Percentiles rank a stretch among this genome's conserved stretches.
phyloP scores from a whole-genome alignment of 2,797 vertebrate genomes.

The Coccyzus lansbergi region DNA sequence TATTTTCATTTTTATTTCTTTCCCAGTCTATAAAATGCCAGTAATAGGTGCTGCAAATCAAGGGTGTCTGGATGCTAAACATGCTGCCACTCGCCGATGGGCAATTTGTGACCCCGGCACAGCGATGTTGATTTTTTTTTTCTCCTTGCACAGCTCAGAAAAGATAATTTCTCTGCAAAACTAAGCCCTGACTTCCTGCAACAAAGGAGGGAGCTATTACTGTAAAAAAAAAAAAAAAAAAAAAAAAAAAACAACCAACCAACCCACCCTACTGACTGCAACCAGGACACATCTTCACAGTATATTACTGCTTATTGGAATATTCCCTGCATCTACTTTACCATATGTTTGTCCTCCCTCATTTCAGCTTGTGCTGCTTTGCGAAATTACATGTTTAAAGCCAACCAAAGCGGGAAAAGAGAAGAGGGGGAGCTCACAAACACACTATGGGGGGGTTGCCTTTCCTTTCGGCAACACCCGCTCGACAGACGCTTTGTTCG shows the following conservation, averaged over 20 bases:
- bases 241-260: background rate
- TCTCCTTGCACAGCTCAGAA: background rate
- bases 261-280: conserved; percentile 10
- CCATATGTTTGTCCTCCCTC: conserved; percentile 43
- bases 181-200: background rate
- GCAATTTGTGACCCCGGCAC: background rate
- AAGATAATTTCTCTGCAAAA: background rate
- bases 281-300: background rate
- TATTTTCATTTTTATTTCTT: background rate
- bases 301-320: conserved; percentile 30
- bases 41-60: conserved; percentile 32
- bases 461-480: background rate
- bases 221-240: background rate
- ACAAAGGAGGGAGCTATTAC: conserved; percentile 42
- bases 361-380: background rate
- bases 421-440: background rate
- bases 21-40: background rate
- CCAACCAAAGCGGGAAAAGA: background rate
- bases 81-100: background rate
- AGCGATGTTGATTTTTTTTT: background rate
- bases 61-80: background rate
- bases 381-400: background rate
- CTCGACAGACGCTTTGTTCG: fast-evolving
- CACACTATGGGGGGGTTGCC: fast-evolving
- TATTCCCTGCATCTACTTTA: conserved; percentile 15